phyloP scores from a whole-genome alignment of 2,113 vertebrate genomes.

The Haplotaxodon microlepis region DNA sequence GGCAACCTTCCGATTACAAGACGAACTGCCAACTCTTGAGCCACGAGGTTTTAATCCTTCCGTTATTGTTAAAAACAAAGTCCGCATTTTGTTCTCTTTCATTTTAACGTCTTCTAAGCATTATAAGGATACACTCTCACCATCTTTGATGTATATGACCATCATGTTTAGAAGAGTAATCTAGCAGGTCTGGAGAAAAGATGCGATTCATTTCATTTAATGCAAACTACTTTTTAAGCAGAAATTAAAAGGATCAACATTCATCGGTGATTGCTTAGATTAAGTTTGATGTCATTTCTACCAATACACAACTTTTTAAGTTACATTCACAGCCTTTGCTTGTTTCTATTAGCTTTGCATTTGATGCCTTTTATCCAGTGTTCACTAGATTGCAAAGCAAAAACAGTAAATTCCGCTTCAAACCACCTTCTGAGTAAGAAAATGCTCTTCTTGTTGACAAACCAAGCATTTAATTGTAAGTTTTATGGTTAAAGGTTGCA shows the following conservation, averaged over 20 bases:
- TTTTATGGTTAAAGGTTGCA: neutral
- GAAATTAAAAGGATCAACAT: neutral
- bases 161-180: accelerated
- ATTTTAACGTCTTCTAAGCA: neutral
- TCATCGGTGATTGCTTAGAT: neutral
- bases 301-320: neutral
- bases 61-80: neutral
- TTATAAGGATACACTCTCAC: accelerated
- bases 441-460: neutral
- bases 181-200: neutral
- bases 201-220: neutral
- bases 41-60: neutral
- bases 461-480: neutral
- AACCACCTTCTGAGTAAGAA: neutral
- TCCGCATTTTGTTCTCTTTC: neutral
- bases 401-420: neutral
- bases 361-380: neutral
- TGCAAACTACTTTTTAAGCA: neutral
- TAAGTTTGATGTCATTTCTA: neutral
- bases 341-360: neutral
- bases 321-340: neutral
- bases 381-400: neutral
- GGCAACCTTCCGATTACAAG: neutral
- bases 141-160: neutral
- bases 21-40: accelerated